Evolutionary conservation across 1,140 invertebrate species (phyloP).

Genomic region (Andrena cerasifolii): DNA sequence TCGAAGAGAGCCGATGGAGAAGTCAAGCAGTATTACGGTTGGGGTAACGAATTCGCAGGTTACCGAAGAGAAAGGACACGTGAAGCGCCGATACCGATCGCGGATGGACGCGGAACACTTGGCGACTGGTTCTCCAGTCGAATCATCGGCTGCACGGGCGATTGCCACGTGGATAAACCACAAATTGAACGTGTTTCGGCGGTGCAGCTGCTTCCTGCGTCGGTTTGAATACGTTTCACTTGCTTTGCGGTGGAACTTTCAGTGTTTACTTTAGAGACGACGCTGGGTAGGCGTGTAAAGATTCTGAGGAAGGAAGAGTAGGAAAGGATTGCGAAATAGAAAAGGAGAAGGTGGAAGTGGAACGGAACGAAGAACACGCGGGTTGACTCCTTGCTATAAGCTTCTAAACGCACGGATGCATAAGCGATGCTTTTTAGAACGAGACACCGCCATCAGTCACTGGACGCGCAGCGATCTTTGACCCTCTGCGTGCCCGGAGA

Average conservation of each 20-base stretch:
- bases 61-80: too few relatives aligned
- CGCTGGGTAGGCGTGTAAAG: too few relatives aligned
- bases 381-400: not conserved
- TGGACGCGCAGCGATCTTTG: not conserved
- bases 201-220: not conserved
- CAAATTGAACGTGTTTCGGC: not conserved
- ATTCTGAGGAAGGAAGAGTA: not conserved
- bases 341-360: not conserved
- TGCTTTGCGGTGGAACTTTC: too few relatives aligned
- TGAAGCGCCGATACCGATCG: too few relatives aligned
- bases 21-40: not conserved
- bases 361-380: not conserved
- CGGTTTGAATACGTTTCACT: too few relatives aligned
- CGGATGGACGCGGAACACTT: too few relatives aligned
- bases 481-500: not conserved
- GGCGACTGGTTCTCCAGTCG: too few relatives aligned
- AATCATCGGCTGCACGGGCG: too few relatives aligned
- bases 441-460: not conserved
- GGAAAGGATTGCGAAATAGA: not conserved
- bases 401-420: not conserved
- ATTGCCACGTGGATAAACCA: constrained; percentile 14
- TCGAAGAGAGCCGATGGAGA: not conserved
- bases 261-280: too few relatives aligned
- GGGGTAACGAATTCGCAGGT: too few relatives aligned
- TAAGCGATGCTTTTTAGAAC: not conserved